Base-by-base conservation (phyloP, 2,113 vertebrate species). In the Echinops telfairi region DNA sequence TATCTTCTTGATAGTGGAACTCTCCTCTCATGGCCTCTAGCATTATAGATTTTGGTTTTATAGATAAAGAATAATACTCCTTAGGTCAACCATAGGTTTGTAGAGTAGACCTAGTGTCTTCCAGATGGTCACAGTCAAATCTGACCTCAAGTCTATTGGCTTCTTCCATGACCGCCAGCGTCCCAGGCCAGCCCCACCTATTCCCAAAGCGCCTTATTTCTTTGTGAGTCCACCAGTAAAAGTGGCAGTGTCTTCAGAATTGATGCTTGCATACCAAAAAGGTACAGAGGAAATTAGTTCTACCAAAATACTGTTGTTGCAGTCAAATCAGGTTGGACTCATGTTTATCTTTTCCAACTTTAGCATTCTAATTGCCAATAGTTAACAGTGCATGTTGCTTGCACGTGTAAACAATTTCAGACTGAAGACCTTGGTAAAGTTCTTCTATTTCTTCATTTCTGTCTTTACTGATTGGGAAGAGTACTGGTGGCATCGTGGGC, bases 251-350 rank as follows among this genome's bases (percentile, higher is more conserved):
- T n/a, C 31, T 27, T 43, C 23, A 15, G 23, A 53, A 36, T 6
- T 0, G 1, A 0, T 19, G 17, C 36, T 23, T 23, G 1, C 4
- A 0, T 9, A 31, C 14, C 7, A 33, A 47, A 57, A n/a, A 82
- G 47, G 6, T 7, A 0, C 6, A 0, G 36, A 25, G 29, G 70
- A 58, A 2, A 22, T 25, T 6, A 2, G 36, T 9, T 10, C n/a
- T 62, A 2, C 6, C 43, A 11, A n/a, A 17, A 11, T 1, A 31
- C 6, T 36, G 33, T 73, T 53, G 17, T 73, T 36, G 71, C n/a
- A 73, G 71, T 73, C 33, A 8, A 9, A 33, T 73, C 12, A 7
- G 33, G 6, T 73, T 33, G 20, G n/a, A 73, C 71, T 33, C 19
- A 8, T 73, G 68, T 71, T 31, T 6, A 31, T 29, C 66, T 68